A percentile compares a stretch with the other conserved stretches of the same genome.
These are phyloP conservation scores for Martes martes DNA, from an alignment of 2,113 vertebrate species.

Conservation along the genomic window DNA sequence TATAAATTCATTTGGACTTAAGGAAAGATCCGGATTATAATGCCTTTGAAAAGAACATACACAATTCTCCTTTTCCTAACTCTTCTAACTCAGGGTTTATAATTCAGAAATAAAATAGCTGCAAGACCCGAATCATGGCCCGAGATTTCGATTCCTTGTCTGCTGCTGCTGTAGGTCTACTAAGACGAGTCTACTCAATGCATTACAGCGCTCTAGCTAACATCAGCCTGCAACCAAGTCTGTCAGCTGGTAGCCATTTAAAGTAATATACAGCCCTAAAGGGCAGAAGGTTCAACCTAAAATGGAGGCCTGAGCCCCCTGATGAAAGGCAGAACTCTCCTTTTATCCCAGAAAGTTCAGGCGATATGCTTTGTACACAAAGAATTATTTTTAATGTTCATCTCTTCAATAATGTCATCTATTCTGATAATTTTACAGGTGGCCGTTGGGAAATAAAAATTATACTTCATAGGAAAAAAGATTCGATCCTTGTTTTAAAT, in stretches of 20 bases:
- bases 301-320: conserved; percentile 47
- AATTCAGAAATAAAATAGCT: conserved; percentile 31
- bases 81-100: conserved; percentile 13
- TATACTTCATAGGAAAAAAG: conserved; percentile 25
- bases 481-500: background rate
- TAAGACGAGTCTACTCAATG: background rate
- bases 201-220: background rate
- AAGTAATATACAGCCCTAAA: conserved; percentile 55
- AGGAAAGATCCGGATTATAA: conserved; percentile 32
- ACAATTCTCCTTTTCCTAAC: background rate
- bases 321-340: conserved; percentile 40
- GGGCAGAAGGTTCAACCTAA: conserved; percentile 59
- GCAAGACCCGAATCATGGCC: background rate
- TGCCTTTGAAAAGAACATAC: background rate
- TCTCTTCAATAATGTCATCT: conserved; percentile 2
- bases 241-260: conserved; percentile 71
- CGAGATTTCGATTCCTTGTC: background rate
- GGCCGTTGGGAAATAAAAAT: background rate
- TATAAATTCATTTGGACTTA: conserved; percentile 44
- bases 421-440: background rate
- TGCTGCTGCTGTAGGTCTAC: background rate
- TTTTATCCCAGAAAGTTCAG: conserved; percentile 55
- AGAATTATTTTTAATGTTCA: conserved; percentile 33
- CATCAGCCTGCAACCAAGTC: conserved; percentile 38
- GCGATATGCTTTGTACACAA: background rate